Evolutionary conservation across 1,140 invertebrate genomes (phyloP).

Genomic region (Pseudobourletiella spinata): DNA sequence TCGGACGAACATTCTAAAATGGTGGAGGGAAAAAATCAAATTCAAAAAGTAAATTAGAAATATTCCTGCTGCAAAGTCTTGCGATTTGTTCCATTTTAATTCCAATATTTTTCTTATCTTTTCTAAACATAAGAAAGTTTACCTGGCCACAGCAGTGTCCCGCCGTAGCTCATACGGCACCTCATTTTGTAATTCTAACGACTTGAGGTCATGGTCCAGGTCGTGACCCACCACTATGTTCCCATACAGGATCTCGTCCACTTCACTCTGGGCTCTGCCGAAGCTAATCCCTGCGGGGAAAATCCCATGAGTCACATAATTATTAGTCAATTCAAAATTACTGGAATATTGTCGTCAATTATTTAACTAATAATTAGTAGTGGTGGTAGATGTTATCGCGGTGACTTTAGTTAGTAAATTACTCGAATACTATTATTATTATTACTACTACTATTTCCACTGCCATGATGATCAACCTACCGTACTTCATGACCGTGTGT

Average conservation of each 20-base stretch:
- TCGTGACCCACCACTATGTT: slow-evolving; percentile 4
- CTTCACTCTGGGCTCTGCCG: neutral
- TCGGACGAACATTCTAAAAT: neutral
- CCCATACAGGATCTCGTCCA: neutral
- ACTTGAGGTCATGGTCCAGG: neutral
- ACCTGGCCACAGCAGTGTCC: neutral
- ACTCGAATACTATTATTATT: neutral
- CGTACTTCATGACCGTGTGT: neutral
- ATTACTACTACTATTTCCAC: neutral
- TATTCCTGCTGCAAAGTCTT: neutral
- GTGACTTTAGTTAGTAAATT: neutral
- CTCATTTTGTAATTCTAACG: neutral
- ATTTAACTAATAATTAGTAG: no score
- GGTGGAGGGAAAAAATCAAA: no score
- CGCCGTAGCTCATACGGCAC: neutral
- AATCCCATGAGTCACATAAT: no score
- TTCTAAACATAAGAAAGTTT: no score
- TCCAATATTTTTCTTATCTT: no score
- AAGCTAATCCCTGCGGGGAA: neutral
- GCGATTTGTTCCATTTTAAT: no score
- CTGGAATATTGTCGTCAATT: no score
- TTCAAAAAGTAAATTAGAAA: neutral
- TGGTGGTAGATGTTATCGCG: neutral
- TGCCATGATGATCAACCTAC: no score
- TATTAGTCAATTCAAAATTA: no score